A percentile compares a stretch with the other conserved stretches of the same genome.
These are phyloP conservation scores for Drosophila sulfurigaster DNA, from an alignment of 1,140 invertebrate genomes.

Conservation along the genomic window DNA sequence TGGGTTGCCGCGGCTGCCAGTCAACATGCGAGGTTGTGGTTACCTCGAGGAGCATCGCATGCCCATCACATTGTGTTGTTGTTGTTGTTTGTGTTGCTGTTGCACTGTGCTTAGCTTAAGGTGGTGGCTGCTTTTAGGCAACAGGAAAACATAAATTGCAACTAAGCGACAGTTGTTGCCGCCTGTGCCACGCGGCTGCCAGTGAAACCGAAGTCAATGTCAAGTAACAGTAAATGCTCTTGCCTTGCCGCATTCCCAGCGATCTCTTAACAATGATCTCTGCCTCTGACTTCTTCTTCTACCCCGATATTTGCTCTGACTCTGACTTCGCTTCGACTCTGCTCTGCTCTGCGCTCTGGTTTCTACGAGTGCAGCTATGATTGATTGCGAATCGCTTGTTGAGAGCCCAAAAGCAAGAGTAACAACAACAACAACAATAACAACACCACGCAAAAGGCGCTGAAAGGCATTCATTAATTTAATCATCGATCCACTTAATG, in stretches of 20 bases:
- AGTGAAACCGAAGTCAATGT: conserved; percentile 60
- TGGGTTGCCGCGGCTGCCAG: conserved; percentile 34
- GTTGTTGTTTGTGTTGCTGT: conserved; percentile 4
- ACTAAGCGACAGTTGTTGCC: conserved; percentile 69
- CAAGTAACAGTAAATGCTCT: conserved; percentile 66
- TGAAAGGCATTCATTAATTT: conserved; percentile 82
- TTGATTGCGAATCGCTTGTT: conserved; percentile 60
- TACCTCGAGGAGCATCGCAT: conserved; percentile 36
- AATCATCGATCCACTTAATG: conserved; percentile 80
- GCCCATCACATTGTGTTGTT: conserved; percentile 34
- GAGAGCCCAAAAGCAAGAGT: conserved; percentile 5
- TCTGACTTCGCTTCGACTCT: background rate
- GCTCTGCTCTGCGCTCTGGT: background rate
- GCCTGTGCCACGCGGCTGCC: conserved; percentile 31
- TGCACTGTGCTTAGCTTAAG: conserved; percentile 28
- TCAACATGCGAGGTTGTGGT: conserved; percentile 60
- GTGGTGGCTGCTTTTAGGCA: conserved; percentile 60
- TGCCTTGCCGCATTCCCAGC: conserved; percentile 42
- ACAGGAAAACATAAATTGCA: conserved; percentile 80
- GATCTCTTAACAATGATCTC: conserved; percentile 32
- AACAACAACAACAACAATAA: conserved; percentile 25
- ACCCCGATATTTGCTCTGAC: background rate
- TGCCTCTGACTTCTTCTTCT: background rate
- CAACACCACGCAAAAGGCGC: conserved; percentile 43
- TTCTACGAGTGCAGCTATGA: conserved; percentile 62